Evolutionary conservation across 2,888 invertebrate genomes (phyloP), one percentile per base, ranked within the genome.

Genomic region (Azorinus chamasolen): DNA sequence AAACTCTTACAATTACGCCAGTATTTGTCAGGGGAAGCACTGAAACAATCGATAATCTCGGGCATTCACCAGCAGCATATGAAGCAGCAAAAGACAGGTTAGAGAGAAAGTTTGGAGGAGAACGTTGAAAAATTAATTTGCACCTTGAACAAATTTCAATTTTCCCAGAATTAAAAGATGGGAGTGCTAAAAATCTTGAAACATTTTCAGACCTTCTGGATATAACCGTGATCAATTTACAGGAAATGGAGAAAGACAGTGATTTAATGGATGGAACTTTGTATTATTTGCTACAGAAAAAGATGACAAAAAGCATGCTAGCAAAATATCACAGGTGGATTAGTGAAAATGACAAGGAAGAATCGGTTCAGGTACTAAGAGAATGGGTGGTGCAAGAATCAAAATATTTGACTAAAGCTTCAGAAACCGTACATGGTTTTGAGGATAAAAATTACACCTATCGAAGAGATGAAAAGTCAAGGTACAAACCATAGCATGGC

Each of bases 261-360:
- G 53, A 53, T 53, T 27, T 53, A 18, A 37, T 27, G 1, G 53
- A 27, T 14, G 53, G 53, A 6, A 32, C 53, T 1, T 53, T 53
- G 18, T 53, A 53, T 32, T 37, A 53, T 37, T 32, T 53, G 16
- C 32, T 53, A 24, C 1, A 51, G 25, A 20, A 37, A 14, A 53
- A 73, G 14, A 22, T 73, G 37, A 54, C 73, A 8, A 66, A 73
- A 22, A 25, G 55, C 6, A 73, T 73, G 73, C 39, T 66, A 16
- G 24, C 73, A 5, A 25, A 46, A 22, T 72, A 72, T 37, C 59
- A 72, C 24, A 32, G 61, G 20, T 66, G 66, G 65, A n/a, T 73
- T 16, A 66, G 24, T 61, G 66, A 61, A 53, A 66, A 48, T 22
- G 27, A 39, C 14, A 59, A 51, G 25, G 39, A 39, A 53, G 59